Evolutionary conservation across 2,888 invertebrate genomes (phyloP), one percentile per base, ranked within the genome.

Genomic region (Euproctis similis): DNA sequence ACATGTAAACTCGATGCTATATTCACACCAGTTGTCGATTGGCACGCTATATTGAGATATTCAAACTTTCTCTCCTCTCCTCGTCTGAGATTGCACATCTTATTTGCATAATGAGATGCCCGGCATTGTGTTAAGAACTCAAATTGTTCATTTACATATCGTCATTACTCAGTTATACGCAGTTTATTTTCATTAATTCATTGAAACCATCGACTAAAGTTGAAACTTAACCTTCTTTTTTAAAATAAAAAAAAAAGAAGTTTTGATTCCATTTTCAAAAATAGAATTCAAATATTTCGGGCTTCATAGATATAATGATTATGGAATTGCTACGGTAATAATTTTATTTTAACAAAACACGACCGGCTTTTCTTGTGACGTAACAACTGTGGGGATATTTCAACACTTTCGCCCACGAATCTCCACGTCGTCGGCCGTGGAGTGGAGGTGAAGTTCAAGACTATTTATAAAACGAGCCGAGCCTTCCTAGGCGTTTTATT

Each of bases 401-500:
- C 57, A 50, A 56, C 59, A 68, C 73, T 74, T 75, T 76, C 76
- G 69, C 73, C 71, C 57, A 67, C 63, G 65, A 65, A 61, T 59
- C 56, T 59, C 59, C 50, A 53, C 48, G 47, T 51, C 58, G 49
- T 45, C 56, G 59, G 55, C 47, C 67, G n/a, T n/a, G n/a, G n/a
- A n/a, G n/a, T n/a, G n/a, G 70, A 73, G 81, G 76, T 80, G 71
- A 84, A 84, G 81, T 82, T 84, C 81, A 81, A 75, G 82, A 75
- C 74, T 84, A 80, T 81, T 81, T 78, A 81, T 81, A 81, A 76
- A 68, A 59, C 68, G 66, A 63, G 65, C 60, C 63, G 64, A 67
- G 69, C 73, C 76, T 73, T 73, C 62, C 75, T 70, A 60, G 68
- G 68, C 59, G 60, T 38, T 57, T n/a, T 84, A 84, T 84, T 72